Conservation (phyloP, 1,140 invertebrate species). For the Trinorchestia longiramus region DNA sequence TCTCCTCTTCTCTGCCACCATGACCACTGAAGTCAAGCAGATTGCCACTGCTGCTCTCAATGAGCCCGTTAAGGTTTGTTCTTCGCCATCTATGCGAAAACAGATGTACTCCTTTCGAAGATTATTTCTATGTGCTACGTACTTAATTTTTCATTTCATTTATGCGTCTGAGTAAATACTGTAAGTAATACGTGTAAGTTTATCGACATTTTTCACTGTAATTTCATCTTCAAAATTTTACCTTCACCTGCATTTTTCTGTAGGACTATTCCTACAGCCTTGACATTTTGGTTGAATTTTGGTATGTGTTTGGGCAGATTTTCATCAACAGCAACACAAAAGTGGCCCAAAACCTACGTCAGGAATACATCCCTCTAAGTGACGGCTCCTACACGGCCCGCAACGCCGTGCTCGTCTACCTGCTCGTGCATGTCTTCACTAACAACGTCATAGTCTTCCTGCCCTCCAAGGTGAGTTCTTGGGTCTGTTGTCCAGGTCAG, state of each 20-base stretch:
- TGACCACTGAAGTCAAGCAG: slow-evolving; percentile 97
- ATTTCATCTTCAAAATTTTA: no score
- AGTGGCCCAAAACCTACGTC: slow-evolving; percentile 93
- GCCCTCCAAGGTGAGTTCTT: slow-evolving; percentile 83
- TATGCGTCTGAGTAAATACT: background rate
- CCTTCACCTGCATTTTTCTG: no score
- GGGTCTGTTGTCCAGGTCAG: background rate
- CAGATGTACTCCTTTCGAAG: background rate
- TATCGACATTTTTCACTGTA: no score
- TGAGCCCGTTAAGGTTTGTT: slow-evolving; percentile 87
- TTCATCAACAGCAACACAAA: slow-evolving; percentile 96
- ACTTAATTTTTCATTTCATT: background rate
- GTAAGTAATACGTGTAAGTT: background rate
- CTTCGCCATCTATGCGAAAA: background rate
- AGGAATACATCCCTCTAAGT: slow-evolving; percentile 95
- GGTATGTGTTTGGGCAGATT: slow-evolving; percentile 44
- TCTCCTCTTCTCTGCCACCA: slow-evolving; percentile 97
- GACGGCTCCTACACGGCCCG: slow-evolving; percentile 86
- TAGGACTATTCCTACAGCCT: no score
- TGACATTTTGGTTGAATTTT: background rate
- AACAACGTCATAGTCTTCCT: slow-evolving; percentile 95
- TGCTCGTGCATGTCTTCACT: slow-evolving; percentile 93
- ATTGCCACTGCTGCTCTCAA: slow-evolving; percentile 90
- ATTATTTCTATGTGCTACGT: background rate
- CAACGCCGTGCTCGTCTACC: slow-evolving; percentile 89